phyloP scores from a whole-genome alignment of 2,888 invertebrate species.

The Zele albiditarsus region DNA sequence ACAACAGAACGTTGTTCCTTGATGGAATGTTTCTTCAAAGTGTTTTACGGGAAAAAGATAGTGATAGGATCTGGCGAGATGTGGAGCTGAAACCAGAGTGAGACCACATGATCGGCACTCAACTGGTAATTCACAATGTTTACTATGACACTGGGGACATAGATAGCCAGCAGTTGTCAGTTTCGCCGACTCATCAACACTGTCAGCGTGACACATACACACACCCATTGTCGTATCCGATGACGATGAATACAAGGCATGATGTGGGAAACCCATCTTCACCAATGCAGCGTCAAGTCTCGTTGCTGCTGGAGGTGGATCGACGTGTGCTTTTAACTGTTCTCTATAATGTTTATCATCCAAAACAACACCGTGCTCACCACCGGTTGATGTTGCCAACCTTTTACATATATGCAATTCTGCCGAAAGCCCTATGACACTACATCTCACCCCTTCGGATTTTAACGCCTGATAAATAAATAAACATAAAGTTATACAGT shows the following conservation, averaged over 20 bases:
- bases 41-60: conserved; percentile 95
- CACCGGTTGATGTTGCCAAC: conserved; percentile 89
- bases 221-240: conserved; percentile 85
- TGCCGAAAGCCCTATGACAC: conserved; percentile 95
- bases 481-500: neutral
- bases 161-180: conserved; percentile 86
- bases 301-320: conserved; percentile 83
- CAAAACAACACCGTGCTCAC: conserved; percentile 89
- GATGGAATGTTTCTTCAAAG: conserved; percentile 83
- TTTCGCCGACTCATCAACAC: conserved; percentile 79
- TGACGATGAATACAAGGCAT: conserved; percentile 76
- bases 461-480: conserved; percentile 77
- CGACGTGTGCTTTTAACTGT: conserved; percentile 79
- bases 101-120: conserved; percentile 97
- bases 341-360: conserved; percentile 86
- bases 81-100: conserved; percentile 97
- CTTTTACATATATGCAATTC: conserved; percentile 94
- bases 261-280: conserved; percentile 98
- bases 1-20: conserved; percentile 78
- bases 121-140: conserved; percentile 98
- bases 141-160: conserved; percentile 97
- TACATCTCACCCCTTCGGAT: conserved; percentile 89
- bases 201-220: conserved; percentile 95
- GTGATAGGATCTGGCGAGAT: conserved; percentile 97
- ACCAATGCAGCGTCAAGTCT: conserved; percentile 85